Conservation (phyloP, 2,888 invertebrate genomes). For the Cyrtodaria siliqua region DNA sequence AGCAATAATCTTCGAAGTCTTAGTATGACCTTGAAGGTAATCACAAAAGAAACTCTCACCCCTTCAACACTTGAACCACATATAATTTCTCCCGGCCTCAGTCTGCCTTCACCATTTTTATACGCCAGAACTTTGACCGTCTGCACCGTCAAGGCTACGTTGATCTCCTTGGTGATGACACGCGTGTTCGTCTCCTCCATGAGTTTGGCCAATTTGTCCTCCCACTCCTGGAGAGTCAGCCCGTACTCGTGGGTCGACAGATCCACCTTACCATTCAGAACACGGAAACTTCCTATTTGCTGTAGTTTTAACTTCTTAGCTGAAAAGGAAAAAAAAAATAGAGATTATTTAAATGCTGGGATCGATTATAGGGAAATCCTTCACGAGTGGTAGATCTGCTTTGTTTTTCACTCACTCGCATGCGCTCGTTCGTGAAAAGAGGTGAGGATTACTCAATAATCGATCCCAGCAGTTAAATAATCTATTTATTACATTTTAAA, state of each 20-base stretch:
- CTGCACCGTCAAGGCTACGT: slow-evolving; percentile 80
- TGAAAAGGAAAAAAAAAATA: no score
- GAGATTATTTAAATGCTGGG: no score
- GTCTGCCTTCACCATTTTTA: slow-evolving; percentile 85
- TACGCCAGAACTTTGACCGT: slow-evolving; percentile 84
- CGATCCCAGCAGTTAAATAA: no score
- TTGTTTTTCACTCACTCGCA: no score
- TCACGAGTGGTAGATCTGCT: no score
- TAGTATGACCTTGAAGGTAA: no score
- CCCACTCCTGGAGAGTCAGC: slow-evolving; percentile 82
- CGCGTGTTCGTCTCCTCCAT: slow-evolving; percentile 79
- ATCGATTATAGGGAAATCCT: no score
- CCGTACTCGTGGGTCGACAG: slow-evolving; percentile 84
- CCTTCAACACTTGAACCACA: slow-evolving; percentile 84
- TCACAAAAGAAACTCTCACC: no score
- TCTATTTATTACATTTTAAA: no score
- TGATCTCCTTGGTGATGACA: slow-evolving; percentile 83
- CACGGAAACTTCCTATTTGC: slow-evolving; percentile 84
- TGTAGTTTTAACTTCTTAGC: slow-evolving; percentile 78
- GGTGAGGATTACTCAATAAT: no score
- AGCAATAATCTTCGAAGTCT: no score
- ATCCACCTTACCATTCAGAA: slow-evolving; percentile 85
- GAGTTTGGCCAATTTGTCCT: slow-evolving; percentile 76
- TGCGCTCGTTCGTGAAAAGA: no score
- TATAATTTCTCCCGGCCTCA: slow-evolving; percentile 81